Base-by-base conservation (phyloP, 2,113 vertebrate genomes). In the Syrmaticus mikado region DNA sequence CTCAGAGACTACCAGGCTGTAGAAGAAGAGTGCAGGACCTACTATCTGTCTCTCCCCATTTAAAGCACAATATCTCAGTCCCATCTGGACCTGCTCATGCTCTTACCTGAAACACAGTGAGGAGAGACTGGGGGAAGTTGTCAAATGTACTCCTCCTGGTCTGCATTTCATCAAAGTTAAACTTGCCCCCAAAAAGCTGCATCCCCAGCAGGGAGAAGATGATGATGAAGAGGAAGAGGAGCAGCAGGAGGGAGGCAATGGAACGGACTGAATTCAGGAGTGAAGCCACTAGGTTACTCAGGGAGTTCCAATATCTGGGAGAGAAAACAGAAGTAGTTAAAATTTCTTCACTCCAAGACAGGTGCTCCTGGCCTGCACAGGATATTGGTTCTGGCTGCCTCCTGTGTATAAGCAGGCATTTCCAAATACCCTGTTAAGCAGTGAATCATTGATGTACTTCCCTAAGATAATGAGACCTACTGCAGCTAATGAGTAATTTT, bases 171-270 rank as follows among this genome's bases (percentile, higher is more conserved):
- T 99, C 99, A 6, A 99, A 99, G 97, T 99, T 99, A 98, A 99
- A 99, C 97, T 99, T 99, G 22, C 99, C 99, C 75, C 99, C 99
- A 81, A 99, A 99, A 41, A 99, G 99, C 98, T 99, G 99, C 99
- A 99, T 99, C 53, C 99, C 99, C 87, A 99, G 98, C 66, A 99
- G 98, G 8, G 99, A 99, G 98, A 99, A 99, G 98, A 99, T 99
- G 98, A 99, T 99, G 98, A 99, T 99, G 98, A 99, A 99, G 97
- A 99, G 99, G 98, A 99, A 99, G 94, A 99, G 99, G 24, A 99
- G 98, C 62, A 99, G 98, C 94, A 99, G 90, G 89, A 99, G 98
- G 85, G 99, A 99, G 70, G 99, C 99, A 18, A 99, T 99, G 97
- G 99, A 99, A 73, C 99, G 99, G n/a, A 99, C 99, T 0, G 99